Evolutionary conservation across 2,797 vertebrate species (phyloP), one percentile per base, ranked within the genome.

Genomic region (Rachycentron canadum): DNA sequence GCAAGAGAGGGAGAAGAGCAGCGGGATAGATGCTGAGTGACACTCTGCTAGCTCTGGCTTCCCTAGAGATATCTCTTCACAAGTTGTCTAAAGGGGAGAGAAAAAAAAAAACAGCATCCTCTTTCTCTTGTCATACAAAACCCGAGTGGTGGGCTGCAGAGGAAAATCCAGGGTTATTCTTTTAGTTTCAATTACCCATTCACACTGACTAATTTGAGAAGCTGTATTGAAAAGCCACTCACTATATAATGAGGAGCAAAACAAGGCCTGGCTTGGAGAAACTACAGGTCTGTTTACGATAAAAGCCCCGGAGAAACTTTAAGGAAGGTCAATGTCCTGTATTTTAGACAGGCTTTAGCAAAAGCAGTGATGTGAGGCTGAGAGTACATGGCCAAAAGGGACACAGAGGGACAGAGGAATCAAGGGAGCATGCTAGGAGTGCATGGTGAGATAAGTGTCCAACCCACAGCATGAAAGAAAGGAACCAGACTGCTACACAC

Each of bases 21-120:
- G 70, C 7, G 6, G 43, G 76, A 61, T 40, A 23, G 71, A 86
- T 79, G 71, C 83, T 88, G 89, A 90, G 83, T 93, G 93, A 91
- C 90, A 92, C 73, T 82, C 82, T 26, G 85, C 80, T 65, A 53
- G 69, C 73, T 58, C 79, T 53, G 81, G 52, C 70, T 43, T 82
- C 90, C 76, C 82, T 7, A 16, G 86, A 87, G 87, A 82, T 25
- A 74, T 76, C 66, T 73, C 59, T 36, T 89, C 84, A 69, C 58
- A 47, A 81, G 70, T 75, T 52, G 76, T 69, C 67, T 69, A 71
- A 84, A 71, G 47, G 60, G 38, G 5, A 43, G 8, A 25, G 16
- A 49, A 50, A 50, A 57, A 21, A 72, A 25, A 53, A 84, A 77
- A 79, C 30, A 43, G 32, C 59, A 64, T 69, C 72, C 65, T 66